Base-by-base conservation (phyloP, 2,113 vertebrate genomes). In the Muntiacus reevesi region DNA sequence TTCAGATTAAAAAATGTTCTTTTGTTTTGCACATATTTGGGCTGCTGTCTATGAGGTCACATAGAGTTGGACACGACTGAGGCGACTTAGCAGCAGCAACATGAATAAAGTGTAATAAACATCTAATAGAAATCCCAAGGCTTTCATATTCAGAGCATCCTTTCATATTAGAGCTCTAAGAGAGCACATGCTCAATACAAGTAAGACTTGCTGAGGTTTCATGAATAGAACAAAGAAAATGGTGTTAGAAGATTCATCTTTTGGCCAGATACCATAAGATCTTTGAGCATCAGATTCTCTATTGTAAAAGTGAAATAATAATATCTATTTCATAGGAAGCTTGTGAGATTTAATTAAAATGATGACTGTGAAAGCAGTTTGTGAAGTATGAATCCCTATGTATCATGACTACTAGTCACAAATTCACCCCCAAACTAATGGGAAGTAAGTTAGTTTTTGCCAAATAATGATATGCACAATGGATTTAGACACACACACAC, bases 261-360 rank as follows among this genome's bases (percentile, higher is more conserved):
- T 91, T 79, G 21, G 9, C 14, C 5, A 87, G 79, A 78, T 82
- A 94, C 25, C 23, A 47, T 59, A 84, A 89, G 9, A 54, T 21
- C 16, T 76, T 71, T 40, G 36, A 64, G 33, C 21, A 84, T 87
- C 87, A 79, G 23, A 40, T 84, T 87, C 1, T 60, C 12, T 40
- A 23, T 64, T 89, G 45, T 21, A 85, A 50, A 55, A 87, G 28
- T 55, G 16, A 88, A 85, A 84, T 95, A 23, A 59, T 85, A 84
- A 36, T 52, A 59, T 47, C 50, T 54, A 47, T 87, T 90, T 84
- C 36, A 87, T 40, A 54, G 4, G 11, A 95, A 95, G 33, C 27
- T 40, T 40, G 9, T 54, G 84, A 50, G 55, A 94, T 57, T 93
- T 79, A 79, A 93, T 96, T 91, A 94, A 89, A 86, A 36, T 94